A percentile compares a stretch with the other conserved stretches of the same genome.
phyloP scores from a whole-genome alignment of 2,797 vertebrate species.

The Urophycis tenuis region DNA sequence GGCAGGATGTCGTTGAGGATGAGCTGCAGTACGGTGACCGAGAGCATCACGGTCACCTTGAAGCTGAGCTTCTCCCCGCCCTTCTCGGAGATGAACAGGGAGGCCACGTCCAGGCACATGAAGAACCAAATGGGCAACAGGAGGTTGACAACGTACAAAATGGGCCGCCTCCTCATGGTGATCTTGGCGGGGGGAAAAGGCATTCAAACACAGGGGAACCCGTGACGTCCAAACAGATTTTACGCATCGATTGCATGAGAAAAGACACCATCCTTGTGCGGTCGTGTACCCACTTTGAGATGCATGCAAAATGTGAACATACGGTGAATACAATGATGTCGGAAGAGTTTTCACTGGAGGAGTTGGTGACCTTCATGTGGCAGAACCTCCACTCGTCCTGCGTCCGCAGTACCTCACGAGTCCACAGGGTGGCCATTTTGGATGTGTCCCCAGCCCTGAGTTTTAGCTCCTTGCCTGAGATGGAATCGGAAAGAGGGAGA shows the following conservation, averaged over 20 bases:
- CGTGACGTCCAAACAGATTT: neutral
- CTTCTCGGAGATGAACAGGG: slow-evolving; percentile 62
- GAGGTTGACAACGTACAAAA: slow-evolving; percentile 61
- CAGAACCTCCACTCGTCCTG: slow-evolving; percentile 65
- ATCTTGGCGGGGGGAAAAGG: slow-evolving; percentile 50
- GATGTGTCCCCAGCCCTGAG: slow-evolving; percentile 30
- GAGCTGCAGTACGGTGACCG: slow-evolving; percentile 73
- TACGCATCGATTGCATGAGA: neutral
- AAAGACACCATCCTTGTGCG: too few species aligned
- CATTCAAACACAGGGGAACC: slow-evolving; percentile 8
- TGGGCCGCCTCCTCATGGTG: slow-evolving; percentile 55
- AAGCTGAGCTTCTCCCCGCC: slow-evolving; percentile 71
- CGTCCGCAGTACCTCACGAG: slow-evolving; percentile 45
- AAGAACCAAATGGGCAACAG: slow-evolving; percentile 64
- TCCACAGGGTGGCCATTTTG: slow-evolving; percentile 19
- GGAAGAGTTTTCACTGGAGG: slow-evolving; percentile 18
- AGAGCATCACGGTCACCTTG: slow-evolving; percentile 73
- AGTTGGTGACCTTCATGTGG: slow-evolving; percentile 43
- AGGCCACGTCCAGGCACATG: slow-evolving; percentile 70
- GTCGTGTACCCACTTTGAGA: neutral
- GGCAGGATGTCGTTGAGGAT: slow-evolving; percentile 78
- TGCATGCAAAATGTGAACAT: slow-evolving; percentile 12
- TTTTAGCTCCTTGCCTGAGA: slow-evolving; percentile 28
- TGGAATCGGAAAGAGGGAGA: neutral
- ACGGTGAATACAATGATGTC: slow-evolving; percentile 58